Evolutionary conservation across 2,113 vertebrate genomes (phyloP).

Genomic region (Gobiocypris rarus): DNA sequence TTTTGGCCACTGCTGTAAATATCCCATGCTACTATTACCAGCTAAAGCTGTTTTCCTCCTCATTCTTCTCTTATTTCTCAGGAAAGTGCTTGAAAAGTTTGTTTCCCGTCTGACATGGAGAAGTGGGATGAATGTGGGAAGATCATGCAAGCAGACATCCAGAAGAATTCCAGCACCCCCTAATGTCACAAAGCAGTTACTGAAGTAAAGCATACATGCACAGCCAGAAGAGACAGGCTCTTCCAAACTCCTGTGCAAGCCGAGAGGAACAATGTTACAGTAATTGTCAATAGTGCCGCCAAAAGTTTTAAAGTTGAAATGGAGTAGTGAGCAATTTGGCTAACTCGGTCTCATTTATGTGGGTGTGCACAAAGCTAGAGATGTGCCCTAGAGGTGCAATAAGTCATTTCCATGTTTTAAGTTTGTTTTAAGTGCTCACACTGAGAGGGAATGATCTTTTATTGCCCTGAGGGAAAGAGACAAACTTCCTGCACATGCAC

Average conservation of each 20-base stretch:
- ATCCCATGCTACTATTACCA: no score
- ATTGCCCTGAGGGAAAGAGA: slow-evolving; percentile 68
- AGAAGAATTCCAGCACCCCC: slow-evolving; percentile 81
- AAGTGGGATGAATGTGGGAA: not conserved
- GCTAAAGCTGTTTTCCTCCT: not conserved
- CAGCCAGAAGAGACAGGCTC: not conserved
- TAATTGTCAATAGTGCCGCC: slow-evolving; percentile 27
- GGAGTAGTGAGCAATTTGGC: slow-evolving; percentile 46
- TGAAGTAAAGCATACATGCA: slow-evolving; percentile 56
- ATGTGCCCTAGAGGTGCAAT: slow-evolving; percentile 72
- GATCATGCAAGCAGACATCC: slow-evolving; percentile 53
- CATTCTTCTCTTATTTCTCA: slow-evolving; percentile 5
- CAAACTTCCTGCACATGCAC: slow-evolving; percentile 30
- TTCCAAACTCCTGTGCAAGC: slow-evolving; percentile 12
- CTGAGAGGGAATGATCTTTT: slow-evolving; percentile 70
- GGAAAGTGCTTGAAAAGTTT: slow-evolving; percentile 7
- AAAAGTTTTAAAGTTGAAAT: slow-evolving; percentile 24
- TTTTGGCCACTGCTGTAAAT: no score
- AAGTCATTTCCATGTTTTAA: slow-evolving; percentile 72
- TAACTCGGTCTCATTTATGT: slow-evolving; percentile 46
- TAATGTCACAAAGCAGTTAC: slow-evolving; percentile 70
- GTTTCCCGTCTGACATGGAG: not conserved
- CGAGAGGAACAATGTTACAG: slow-evolving; percentile 22
- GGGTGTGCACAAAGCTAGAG: slow-evolving; percentile 65
- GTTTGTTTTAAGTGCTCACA: slow-evolving; percentile 58